Conservation (phyloP, 2,797 vertebrate species). For the Cynopterus sphinx region DNA sequence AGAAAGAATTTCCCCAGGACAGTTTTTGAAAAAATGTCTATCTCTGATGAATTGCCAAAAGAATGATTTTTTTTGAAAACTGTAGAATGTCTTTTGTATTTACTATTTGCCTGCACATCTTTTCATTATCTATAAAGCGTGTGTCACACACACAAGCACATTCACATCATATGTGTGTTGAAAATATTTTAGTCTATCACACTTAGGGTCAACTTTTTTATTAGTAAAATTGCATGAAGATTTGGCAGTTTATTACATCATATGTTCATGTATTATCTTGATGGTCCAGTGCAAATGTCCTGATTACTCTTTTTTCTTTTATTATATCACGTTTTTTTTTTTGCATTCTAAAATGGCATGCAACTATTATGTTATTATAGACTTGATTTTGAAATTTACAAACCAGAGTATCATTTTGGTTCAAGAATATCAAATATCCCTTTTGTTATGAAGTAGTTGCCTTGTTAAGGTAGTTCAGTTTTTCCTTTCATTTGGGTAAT, state of each 20-base stretch:
- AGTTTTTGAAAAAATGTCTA: not conserved
- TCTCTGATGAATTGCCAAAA: not conserved
- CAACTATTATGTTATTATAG: constrained; percentile 44
- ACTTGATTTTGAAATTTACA: constrained; percentile 53
- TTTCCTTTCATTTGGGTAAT: constrained; percentile 64
- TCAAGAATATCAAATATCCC: constrained; percentile 4
- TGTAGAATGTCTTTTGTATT: constrained; percentile 10
- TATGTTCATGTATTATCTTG: constrained; percentile 41
- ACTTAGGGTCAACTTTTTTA: constrained; percentile 48
- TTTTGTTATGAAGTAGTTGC: constrained; percentile 41
- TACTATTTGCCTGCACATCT: not conserved
- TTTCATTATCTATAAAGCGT: not conserved
- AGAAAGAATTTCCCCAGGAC: not conserved
- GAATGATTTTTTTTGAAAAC: constrained; percentile 50
- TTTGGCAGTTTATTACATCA: constrained; percentile 15
- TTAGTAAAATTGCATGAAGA: constrained; percentile 29
- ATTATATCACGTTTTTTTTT: not conserved
- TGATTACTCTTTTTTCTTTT: constrained; percentile 37
- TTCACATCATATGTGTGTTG: not conserved
- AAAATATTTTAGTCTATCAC: not conserved
- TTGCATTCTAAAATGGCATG: constrained; percentile 45
- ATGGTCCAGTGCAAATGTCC: constrained; percentile 43
- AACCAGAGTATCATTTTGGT: constrained; percentile 34
- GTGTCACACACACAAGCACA: not conserved
- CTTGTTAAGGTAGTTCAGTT: constrained; percentile 39